A percentile compares a stretch with the other conserved stretches of the same genome.
Evolutionary conservation across 1,140 invertebrate species (phyloP).

Genomic region (Magallana angulata): DNA sequence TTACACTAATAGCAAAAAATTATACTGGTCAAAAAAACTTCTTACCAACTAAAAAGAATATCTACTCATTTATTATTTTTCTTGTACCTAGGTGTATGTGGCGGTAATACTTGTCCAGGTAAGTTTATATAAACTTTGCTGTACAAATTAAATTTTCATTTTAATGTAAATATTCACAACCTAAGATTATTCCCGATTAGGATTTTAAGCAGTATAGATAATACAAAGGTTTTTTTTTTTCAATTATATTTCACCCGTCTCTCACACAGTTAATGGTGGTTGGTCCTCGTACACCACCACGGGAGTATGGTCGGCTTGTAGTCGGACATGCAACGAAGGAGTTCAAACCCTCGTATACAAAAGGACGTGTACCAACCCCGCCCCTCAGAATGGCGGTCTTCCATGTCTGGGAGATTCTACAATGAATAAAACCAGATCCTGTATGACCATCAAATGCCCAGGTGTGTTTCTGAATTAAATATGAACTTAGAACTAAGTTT

Average conservation of each 20-base stretch:
- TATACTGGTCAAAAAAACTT: too few species aligned
- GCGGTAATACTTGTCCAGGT: conserved; percentile 24
- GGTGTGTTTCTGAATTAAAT: background rate
- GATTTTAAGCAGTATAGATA: too few species aligned
- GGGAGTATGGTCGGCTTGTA: background rate
- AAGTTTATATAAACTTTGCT: too few species aligned
- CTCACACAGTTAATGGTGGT: background rate
- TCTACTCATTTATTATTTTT: too few species aligned
- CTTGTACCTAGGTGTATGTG: background rate
- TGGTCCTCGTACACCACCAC: background rate
- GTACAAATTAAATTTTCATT: too few species aligned
- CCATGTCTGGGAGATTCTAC: background rate
- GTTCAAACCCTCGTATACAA: background rate
- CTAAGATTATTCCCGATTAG: too few species aligned
- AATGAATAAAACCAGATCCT: background rate
- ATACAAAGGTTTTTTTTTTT: too few species aligned
- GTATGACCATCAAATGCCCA: background rate
- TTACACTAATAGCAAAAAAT: too few species aligned
- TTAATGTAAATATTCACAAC: too few species aligned
- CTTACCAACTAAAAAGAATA: too few species aligned
- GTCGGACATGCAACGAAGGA: background rate
- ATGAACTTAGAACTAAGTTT: too few species aligned
- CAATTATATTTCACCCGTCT: too few species aligned
- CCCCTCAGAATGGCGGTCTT: background rate
- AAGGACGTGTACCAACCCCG: background rate